Conservation (phyloP, 2,888 invertebrate genomes). For the Epistrophella euchroma region DNA sequence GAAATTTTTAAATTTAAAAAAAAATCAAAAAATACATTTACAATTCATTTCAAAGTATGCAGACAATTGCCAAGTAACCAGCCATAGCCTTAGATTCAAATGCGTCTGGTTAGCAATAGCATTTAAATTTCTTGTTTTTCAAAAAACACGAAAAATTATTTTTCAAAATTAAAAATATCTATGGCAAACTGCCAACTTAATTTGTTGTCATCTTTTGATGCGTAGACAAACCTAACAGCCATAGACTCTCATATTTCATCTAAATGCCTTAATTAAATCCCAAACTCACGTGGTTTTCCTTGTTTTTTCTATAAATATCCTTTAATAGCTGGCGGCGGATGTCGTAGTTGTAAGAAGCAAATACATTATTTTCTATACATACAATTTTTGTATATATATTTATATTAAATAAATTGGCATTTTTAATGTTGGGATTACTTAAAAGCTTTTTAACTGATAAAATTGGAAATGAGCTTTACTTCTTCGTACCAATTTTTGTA, state of each 20-base stretch:
- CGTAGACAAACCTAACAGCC: slow-evolving; percentile 1
- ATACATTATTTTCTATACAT: not conserved
- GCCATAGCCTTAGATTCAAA: not conserved
- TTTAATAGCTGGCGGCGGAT: slow-evolving; percentile 11
- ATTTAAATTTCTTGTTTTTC: not conserved
- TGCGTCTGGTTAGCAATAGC: not conserved
- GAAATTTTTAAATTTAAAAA: not conserved
- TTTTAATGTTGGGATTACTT: too few species aligned
- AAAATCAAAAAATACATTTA: not conserved
- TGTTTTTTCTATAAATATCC: slow-evolving; percentile 39
- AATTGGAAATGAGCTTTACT: too few species aligned
- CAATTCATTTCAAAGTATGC: not conserved
- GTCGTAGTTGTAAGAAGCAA: not conserved
- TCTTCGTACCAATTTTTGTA: too few species aligned
- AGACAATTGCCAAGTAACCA: not conserved
- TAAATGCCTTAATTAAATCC: not conserved
- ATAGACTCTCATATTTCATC: slow-evolving; percentile 26
- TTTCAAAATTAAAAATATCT: slow-evolving; percentile 4
- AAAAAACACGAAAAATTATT: not conserved
- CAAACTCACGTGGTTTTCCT: slow-evolving; percentile 28
- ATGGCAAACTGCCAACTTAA: slow-evolving; percentile 26
- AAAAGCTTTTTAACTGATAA: too few species aligned
- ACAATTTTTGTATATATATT: too few species aligned
- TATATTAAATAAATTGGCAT: too few species aligned
- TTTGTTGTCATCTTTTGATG: slow-evolving; percentile 33